Conservation (phyloP, 2,797 vertebrate genomes). For the Eurystomus glaucurus region DNA sequence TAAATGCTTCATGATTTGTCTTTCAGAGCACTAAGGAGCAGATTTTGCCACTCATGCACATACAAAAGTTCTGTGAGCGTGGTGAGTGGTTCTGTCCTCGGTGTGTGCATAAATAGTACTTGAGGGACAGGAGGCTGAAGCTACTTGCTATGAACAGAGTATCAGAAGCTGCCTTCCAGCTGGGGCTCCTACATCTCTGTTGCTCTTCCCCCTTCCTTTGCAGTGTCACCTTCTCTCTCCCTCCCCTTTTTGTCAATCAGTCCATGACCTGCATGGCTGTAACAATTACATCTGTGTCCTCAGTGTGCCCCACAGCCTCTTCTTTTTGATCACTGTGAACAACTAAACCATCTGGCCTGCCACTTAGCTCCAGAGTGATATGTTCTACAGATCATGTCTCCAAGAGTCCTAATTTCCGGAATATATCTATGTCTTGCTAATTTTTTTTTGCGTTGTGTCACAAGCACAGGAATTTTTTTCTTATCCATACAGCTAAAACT, state of each 20-base stretch:
- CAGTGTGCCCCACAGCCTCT: neutral
- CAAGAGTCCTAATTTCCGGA: neutral
- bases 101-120: neutral
- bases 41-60: neutral
- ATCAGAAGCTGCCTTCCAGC: neutral
- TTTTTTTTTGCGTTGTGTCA: neutral
- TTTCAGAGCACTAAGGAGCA: neutral
- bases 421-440: neutral
- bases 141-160: neutral
- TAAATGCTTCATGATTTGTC: neutral
- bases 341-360: neutral
- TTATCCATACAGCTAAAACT: neutral
- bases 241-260: neutral
- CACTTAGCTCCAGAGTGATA: neutral
- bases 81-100: fast-evolving
- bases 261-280: neutral
- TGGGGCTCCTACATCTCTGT: neutral
- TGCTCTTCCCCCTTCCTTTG: neutral
- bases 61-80: neutral
- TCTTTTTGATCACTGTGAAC: neutral
- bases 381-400: neutral
- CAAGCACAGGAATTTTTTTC: neutral
- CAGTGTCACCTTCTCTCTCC: neutral
- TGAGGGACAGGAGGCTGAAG: neutral
- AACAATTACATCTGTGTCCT: neutral